Evolutionary conservation across 1,140 invertebrate genomes (phyloP), one percentile per base, ranked within the genome.

Genomic region (Papilio xuthus): DNA sequence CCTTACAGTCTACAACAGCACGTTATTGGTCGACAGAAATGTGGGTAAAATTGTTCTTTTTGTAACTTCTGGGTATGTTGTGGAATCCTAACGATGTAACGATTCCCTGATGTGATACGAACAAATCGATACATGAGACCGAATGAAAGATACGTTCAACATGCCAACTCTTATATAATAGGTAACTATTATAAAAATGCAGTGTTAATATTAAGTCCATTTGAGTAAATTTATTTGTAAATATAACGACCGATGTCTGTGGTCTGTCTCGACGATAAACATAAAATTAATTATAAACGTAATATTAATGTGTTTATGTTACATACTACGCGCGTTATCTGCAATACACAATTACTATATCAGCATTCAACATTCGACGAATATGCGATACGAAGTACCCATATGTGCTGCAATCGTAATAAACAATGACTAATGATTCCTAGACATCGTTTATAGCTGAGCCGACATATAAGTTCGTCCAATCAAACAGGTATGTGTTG

Each of bases 1-100:
- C 91, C 86, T 90, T 92, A 92, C 87, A 87, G 84, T 85, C 86
- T 85, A 89, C 84, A 82, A 80, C 60, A 80, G 83, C 80, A 67
- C 81, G 81, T 81, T 84, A 87, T 86, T 87, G 85, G 84, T 69
- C 63, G 56, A 42, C 15, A 76, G 32, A 18, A 63, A 76, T 76
- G 74, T 76, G 50, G 50, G 74, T 75, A 42, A 60, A 76, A 76
- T 50, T 76, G 18, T 42, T 41, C 56, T 60, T 63, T 76, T 76
- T 76, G 74, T 63, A 76, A 76, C 53, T 73, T 73, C 71, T 47
- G 23, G 47, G 44, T 73, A 73, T 73, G 42, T 73, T 73, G 42
- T 71, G 69, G 69, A 71, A 42, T 71, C 69, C 32, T 71, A 71
- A 71, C 41, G 20, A 71, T 71, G 60, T 67, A 67, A 67, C 26